phyloP scores from a whole-genome alignment of 2,113 vertebrate genomes.

The Numida meleagris region DNA sequence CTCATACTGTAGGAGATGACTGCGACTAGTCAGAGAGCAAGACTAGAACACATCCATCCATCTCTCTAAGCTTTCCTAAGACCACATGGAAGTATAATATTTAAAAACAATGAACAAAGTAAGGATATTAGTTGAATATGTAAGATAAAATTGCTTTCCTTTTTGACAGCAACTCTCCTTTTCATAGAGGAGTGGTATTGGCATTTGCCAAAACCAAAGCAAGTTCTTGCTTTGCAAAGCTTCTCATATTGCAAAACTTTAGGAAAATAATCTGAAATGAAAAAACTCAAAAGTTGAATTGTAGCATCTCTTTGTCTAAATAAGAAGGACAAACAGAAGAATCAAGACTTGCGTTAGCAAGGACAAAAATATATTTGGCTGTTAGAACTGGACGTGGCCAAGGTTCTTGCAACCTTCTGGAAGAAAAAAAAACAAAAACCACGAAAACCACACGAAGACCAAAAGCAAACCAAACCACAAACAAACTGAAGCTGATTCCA shows the following conservation, averaged over 20 bases:
- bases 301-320: background rate
- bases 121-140: background rate
- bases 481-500: background rate
- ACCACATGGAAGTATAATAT: background rate
- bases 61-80: background rate
- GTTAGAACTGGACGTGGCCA: background rate
- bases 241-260: background rate
- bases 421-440: background rate
- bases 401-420: background rate
- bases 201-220: background rate
- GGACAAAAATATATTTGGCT: background rate
- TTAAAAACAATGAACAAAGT: background rate
- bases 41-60: fast-evolving
- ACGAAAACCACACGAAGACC: background rate
- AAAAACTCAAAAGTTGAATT: background rate
- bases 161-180: background rate
- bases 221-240: background rate
- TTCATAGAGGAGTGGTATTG: background rate
- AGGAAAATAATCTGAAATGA: conserved; percentile 13
- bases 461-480: background rate
- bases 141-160: background rate
- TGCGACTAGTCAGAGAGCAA: background rate
- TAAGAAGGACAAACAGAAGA: background rate
- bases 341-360: background rate
- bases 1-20: background rate